Conservation (phyloP, 2,888 invertebrate genomes). For the Hoplodrina blanda region DNA sequence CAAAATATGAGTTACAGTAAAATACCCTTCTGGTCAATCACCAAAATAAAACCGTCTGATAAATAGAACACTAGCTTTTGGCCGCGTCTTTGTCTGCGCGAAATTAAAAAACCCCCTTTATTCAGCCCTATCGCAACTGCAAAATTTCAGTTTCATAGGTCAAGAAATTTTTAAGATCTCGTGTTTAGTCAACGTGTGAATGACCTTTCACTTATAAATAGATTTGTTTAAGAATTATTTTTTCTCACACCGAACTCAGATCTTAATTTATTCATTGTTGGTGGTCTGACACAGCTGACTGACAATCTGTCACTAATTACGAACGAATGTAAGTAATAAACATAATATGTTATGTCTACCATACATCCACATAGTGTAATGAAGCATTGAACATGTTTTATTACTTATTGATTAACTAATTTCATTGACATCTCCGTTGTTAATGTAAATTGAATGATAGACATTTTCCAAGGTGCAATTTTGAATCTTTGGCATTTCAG, state of each 20-base stretch:
- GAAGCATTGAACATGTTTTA: constrained; percentile 8
- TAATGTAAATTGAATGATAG: neutral
- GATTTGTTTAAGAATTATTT: neutral
- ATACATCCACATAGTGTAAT: constrained; percentile 23
- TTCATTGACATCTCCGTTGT: neutral
- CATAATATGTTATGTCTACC: constrained; percentile 16
- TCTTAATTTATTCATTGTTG: constrained; percentile 32
- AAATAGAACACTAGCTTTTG: too few relatives aligned
- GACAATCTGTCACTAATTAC: constrained; percentile 55
- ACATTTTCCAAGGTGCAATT: neutral
- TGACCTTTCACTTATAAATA: too few relatives aligned
- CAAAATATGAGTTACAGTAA: too few relatives aligned
- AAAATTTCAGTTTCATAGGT: too few relatives aligned
- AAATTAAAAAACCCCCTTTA: too few relatives aligned
- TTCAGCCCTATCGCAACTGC: too few relatives aligned
- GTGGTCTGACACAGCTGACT: constrained; percentile 46
- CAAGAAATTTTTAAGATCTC: too few relatives aligned
- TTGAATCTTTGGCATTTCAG: too few relatives aligned
- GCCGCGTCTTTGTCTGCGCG: too few relatives aligned
- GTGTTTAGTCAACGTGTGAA: too few relatives aligned
- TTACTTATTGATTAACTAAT: constrained; percentile 25
- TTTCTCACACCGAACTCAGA: neutral
- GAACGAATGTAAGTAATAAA: constrained; percentile 29
- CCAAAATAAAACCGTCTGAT: too few relatives aligned
- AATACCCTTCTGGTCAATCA: too few relatives aligned